Percentiles rank a stretch among this genome's conserved stretches.
phyloP scores from a whole-genome alignment of 2,113 vertebrate species.

The Argyrosomus japonicus region DNA sequence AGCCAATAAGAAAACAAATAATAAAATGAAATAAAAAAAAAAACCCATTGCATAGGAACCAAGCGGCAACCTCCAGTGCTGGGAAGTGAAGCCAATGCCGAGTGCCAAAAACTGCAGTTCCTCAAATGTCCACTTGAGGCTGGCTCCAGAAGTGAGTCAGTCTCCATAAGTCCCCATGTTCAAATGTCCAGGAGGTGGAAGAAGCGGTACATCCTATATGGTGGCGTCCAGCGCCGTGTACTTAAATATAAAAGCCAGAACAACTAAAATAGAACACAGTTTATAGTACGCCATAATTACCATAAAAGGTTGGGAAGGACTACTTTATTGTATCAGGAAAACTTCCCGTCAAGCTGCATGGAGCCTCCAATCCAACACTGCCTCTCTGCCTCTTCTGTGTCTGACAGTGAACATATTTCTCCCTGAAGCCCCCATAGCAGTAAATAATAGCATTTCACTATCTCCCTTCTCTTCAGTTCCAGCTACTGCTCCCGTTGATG shows the following conservation, averaged over 20 bases:
- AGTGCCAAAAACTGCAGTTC: too few relatives aligned
- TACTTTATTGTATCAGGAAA: neutral
- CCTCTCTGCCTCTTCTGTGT: conserved; percentile 33
- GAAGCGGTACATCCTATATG: too few relatives aligned
- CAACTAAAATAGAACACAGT: neutral
- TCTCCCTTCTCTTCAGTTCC: conserved; percentile 38
- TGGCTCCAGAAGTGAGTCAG: too few relatives aligned
- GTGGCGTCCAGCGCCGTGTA: too few relatives aligned
- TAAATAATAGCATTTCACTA: conserved; percentile 67
- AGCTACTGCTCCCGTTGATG: conserved; percentile 75
- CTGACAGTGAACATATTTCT: conserved; percentile 78
- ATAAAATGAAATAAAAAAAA: too few relatives aligned
- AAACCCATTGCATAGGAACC: too few relatives aligned
- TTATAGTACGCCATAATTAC: neutral
- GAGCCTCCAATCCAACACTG: neutral
- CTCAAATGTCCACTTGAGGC: too few relatives aligned
- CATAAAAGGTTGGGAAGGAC: neutral
- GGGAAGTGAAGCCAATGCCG: too few relatives aligned
- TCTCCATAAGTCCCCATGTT: too few relatives aligned
- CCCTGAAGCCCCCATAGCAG: conserved; percentile 47
- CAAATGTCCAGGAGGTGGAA: too few relatives aligned
- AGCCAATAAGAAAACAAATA: too few relatives aligned
- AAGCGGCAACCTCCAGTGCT: too few relatives aligned
- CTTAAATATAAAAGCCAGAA: neutral
- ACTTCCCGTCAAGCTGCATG: conserved; percentile 8